Evolutionary conservation across 2,888 invertebrate species (phyloP).

Genomic region (Gymnosoma rotundatum): DNA sequence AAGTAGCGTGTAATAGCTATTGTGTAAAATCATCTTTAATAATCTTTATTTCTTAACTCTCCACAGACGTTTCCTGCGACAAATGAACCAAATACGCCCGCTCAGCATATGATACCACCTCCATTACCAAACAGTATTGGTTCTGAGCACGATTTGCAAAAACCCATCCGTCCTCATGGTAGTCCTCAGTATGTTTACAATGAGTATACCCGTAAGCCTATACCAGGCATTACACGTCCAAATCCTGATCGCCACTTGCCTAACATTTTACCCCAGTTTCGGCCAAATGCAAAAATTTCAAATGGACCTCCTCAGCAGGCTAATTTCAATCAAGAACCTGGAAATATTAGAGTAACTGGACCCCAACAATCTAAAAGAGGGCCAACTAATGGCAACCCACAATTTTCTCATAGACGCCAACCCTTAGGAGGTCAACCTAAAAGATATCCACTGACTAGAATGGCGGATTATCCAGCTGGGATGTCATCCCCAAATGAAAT

Average conservation of each 20-base stretch:
- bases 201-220: conserved; percentile 78
- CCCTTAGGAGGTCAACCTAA: conserved; percentile 66
- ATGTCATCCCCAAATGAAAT: conserved; percentile 73
- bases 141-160: conserved; percentile 64
- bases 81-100: conserved; percentile 80
- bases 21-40: not conserved
- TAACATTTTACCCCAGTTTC: conserved; percentile 88
- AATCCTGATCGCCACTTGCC: conserved; percentile 82
- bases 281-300: conserved; percentile 86
- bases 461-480: conserved; percentile 75
- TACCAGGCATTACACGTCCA: conserved; percentile 74
- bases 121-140: conserved; percentile 68
- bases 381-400: conserved; percentile 75
- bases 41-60: not conserved
- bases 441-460: conserved; percentile 79
- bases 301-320: conserved; percentile 80
- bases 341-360: conserved; percentile 78
- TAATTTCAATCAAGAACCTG: conserved; percentile 78
- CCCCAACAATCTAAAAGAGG: conserved; percentile 75
- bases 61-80: conserved; percentile 74
- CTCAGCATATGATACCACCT: conserved; percentile 79
- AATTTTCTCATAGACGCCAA: conserved; percentile 79
- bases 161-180: conserved; percentile 65
- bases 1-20: conserved; percentile 44
- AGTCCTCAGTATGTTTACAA: conserved; percentile 73